Evolutionary conservation across 2,113 vertebrate genomes (phyloP).

Genomic region (Scartelaos histophorus): DNA sequence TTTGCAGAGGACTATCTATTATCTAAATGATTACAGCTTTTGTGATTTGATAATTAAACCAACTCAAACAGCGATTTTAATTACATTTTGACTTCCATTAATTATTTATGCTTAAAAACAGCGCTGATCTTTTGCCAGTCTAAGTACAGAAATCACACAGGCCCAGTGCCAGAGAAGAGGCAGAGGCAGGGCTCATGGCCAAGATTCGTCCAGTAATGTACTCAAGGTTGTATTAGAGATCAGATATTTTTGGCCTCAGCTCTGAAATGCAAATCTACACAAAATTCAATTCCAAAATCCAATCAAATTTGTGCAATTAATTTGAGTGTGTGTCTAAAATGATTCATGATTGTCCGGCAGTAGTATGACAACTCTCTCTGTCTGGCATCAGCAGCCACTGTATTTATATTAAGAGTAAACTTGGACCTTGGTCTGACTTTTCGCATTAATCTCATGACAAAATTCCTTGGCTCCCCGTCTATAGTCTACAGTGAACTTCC

Average conservation of each 20-base stretch:
- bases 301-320: slow-evolving; percentile 24
- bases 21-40: too few relatives aligned
- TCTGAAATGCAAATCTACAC: slow-evolving; percentile 54
- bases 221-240: slow-evolving; percentile 44
- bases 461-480: background rate
- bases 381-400: background rate
- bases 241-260: slow-evolving; percentile 35
- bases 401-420: background rate
- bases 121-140: slow-evolving; percentile 29
- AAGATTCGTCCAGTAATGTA: slow-evolving; percentile 28
- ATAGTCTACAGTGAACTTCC: background rate
- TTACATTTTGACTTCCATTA: slow-evolving; percentile 19
- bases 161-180: slow-evolving; percentile 16
- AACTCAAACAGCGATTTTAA: too few relatives aligned
- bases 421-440: background rate
- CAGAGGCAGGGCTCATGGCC: slow-evolving; percentile 12
- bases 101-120: slow-evolving; percentile 12
- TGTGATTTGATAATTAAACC: too few relatives aligned
- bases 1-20: too few relatives aligned
- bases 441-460: background rate
- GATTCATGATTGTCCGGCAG: slow-evolving; percentile 18
- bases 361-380: background rate
- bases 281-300: slow-evolving; percentile 40
- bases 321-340: slow-evolving; percentile 11
- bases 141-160: background rate